phyloP scores from a whole-genome alignment of 2,888 invertebrate genomes.

The Entomobrya proxima region DNA sequence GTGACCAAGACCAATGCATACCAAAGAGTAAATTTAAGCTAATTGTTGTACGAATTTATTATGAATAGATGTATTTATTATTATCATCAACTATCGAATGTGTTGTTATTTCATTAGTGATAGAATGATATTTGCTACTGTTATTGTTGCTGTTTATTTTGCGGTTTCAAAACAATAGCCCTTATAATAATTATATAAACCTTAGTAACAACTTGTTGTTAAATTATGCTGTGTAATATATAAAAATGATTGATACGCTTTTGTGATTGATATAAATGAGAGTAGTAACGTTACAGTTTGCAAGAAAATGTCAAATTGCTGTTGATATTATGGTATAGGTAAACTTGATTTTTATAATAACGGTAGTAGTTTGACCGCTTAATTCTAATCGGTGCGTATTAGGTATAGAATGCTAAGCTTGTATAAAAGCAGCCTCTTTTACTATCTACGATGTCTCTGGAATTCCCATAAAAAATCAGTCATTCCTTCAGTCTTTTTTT shows the following conservation, averaged over 20 bases:
- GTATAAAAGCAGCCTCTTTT: background rate
- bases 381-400: slow-evolving; percentile 15
- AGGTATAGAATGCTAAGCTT: slow-evolving; percentile 12
- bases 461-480: background rate
- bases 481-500: slow-evolving; percentile 10
- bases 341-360: background rate
- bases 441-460: background rate
- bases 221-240: background rate
- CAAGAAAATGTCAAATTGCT: background rate
- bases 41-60: background rate
- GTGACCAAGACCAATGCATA: slow-evolving; percentile 67
- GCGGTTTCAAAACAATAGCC: no score
- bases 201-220: background rate
- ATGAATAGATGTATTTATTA: background rate
- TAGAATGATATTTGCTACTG: background rate
- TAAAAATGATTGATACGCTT: background rate
- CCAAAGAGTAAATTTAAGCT: slow-evolving; percentile 61
- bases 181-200: background rate
- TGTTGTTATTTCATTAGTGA: background rate
- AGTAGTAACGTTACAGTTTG: background rate
- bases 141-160: slow-evolving; percentile 5
- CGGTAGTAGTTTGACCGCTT: background rate
- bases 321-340: background rate
- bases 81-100: background rate
- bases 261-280: background rate